Base-by-base conservation (phyloP, 2,888 invertebrate genomes). In the Bedellia somnulentella region DNA sequence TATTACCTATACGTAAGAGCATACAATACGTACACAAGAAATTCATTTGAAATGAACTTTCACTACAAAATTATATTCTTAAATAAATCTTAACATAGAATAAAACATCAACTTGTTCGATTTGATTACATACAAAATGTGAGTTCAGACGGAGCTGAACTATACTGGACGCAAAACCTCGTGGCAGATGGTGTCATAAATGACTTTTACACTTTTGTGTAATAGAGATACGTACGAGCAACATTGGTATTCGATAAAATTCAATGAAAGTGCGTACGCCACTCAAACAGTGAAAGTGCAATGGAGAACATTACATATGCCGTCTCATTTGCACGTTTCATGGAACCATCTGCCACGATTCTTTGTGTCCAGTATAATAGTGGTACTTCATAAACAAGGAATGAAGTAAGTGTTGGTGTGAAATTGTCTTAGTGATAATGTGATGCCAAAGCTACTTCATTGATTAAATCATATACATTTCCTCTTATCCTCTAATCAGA, bases 81-180 rank as follows among this genome's bases (percentile, higher is more conserved):
- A 44, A 47, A 42, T 41, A 44, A 40, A 35, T 40, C 34, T 43
- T 46, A 46, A 50, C 46, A 47, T 45, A 35, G 41, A 15, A 39
- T 42, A 42, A 44, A 42, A 45, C 44, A 47, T 49, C 45, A 54
- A 56, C 63, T 70, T 66, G 68, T 62, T 68, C 64, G 62, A 68
- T 60, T 66, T 62, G 57, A 66, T 64, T 57, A 63, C 57, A 61
- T 46, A 47, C 45, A 48, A 57, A 61, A 52, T 59, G 59, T 63
- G 59, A 60, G 53, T 52, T 53, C 38, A 44, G 49, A 44, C n/a
- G n/a, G n/a, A 48, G 43, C 47, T 45, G 46, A 40, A 46, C 49
- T 53, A 54, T 52, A 58, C 54, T 50, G 41, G 38, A 40, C 42
- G 53, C 46, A 45, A 67, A 66, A 66, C 66, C 66, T 67, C n/a